Base-by-base conservation (phyloP, 2,797 vertebrate genomes). In the Sphaeramia orbicularis region DNA sequence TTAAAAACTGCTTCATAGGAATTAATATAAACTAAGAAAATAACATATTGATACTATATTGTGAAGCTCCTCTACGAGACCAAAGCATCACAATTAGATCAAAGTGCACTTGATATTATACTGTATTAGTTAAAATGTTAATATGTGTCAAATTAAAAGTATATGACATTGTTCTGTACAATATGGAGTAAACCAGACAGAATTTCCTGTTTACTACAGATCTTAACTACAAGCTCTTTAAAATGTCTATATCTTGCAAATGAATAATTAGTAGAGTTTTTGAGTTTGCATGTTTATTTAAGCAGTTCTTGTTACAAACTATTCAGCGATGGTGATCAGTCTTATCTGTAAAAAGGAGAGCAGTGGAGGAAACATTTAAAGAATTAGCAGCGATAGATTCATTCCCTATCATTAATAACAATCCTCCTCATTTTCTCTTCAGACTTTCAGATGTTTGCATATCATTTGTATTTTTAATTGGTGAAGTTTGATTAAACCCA, bases 381-480 rank as follows among this genome's bases (percentile, higher is more conserved):
- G 90, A 86, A 91, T 93, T 90, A 86, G 84, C 54, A 59, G 47
- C 65, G 81, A 84, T 70, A 70, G 75, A 90, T 87, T 78, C 71
- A 73, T 71, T 71, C 73, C 86, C 89, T 92, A 93, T 94, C 92
- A 90, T 83, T 87, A 88, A 89, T 90, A 92, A 86, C 90, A 91
- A 93, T 92, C 89, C 92, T 85, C 54, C 81, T 85, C 86, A 79
- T 90, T 91, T 89, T 81, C 84, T 89, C 86, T 65, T 87, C 89
- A 84, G 87, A 91, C 91, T 93, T 93, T 93, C 86, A 92, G 89
- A 91, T 91, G 90, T 92, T 91, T 90, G 89, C 92, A 94, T 94
- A 90, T 93, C 92, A 93, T 94, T 94, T 93, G 90, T 92, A 66
- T 92, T 92, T 92, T 91, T 93, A 94, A 94, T 94, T 94, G 93